Evolutionary conservation across 2,797 vertebrate genomes (phyloP), one percentile per base, ranked within the genome.

Genomic region (Sebastes vulpes): DNA sequence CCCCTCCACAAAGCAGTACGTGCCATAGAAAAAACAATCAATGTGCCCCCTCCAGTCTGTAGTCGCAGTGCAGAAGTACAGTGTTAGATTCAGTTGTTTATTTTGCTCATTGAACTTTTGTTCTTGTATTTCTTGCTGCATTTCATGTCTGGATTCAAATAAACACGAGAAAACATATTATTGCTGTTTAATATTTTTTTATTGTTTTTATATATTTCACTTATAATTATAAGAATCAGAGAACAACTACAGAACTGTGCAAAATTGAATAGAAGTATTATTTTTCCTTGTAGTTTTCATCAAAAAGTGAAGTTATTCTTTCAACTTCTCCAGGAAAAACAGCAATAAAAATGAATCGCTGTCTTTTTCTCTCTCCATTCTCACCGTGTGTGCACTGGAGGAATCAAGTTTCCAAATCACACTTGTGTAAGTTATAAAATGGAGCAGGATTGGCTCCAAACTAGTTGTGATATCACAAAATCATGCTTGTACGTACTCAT

Each of bases 111-210:
- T 87, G 42, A 83, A 87, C 59, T 73, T 91, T 88, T 90, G 67
- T 85, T 92, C 86, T 83, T 87, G 84, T 92, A 81, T 86, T 87
- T 89, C 72, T 84, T 92, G 83, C 79, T 90, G 82, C 89, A 87
- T 90, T 89, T 92, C 76, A 85, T 88, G 91, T 94, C 83, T 94
- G 88, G 72, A 94, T 93, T 94, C 53, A 77, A 96, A 95, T 96
- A 96, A 96, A 96, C 87, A 64, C 58, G 26, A 77, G n/a, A 76
- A 85, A 85, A 81, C 4, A 14, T 66, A 25, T 29, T 18, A 32
- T 60, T 61, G 14, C 12, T 67, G 20, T 77, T 65, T 65, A 26
- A 77, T 54, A 2, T 38, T 21, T 28, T 18, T 65, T 48, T 26
- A 8, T 42, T 4, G 5, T 50, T 46, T 6, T 16, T 58, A 20